Percentiles rank a stretch among this genome's conserved stretches.
phyloP scores from a whole-genome alignment of 2,797 vertebrate genomes.

The Siniperca undulata region DNA sequence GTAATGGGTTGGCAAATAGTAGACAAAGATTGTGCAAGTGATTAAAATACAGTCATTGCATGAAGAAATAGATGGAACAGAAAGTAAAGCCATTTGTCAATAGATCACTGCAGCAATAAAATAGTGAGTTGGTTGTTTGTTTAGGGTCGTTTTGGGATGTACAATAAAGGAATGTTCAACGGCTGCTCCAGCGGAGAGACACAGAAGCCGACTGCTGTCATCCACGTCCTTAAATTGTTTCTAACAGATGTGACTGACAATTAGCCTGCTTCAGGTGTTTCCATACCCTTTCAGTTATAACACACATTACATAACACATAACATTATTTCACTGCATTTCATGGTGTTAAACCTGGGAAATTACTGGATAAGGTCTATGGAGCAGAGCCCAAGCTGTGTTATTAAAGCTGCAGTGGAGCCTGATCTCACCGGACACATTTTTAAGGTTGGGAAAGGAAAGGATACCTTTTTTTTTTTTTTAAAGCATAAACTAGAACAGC shows the following conservation, averaged over 20 bases:
- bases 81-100: constrained; percentile 25
- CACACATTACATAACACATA: not conserved
- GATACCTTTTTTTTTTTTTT: not conserved
- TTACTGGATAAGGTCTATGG: not conserved
- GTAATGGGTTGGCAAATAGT: constrained; percentile 37
- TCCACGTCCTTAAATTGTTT: constrained; percentile 9
- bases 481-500: not conserved
- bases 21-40: constrained; percentile 47
- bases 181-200: constrained; percentile 7
- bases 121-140: constrained; percentile 25
- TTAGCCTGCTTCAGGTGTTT: constrained; percentile 9
- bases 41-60: constrained; percentile 39
- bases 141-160: constrained; percentile 16
- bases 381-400: not conserved
- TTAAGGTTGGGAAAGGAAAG: constrained; percentile 5
- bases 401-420: constrained; percentile 14
- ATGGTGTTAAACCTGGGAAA: constrained; percentile 1
- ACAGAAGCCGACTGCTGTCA: constrained; percentile 14
- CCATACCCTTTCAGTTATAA: constrained; percentile 3
- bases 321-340: constrained; percentile 20
- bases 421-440: not conserved
- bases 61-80: constrained; percentile 30
- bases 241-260: not conserved
- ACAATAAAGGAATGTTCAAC: constrained; percentile 9
- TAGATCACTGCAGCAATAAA: constrained; percentile 32